Conservation (phyloP, 2,797 vertebrate genomes). For the Ctenopoma kingsleyae region DNA sequence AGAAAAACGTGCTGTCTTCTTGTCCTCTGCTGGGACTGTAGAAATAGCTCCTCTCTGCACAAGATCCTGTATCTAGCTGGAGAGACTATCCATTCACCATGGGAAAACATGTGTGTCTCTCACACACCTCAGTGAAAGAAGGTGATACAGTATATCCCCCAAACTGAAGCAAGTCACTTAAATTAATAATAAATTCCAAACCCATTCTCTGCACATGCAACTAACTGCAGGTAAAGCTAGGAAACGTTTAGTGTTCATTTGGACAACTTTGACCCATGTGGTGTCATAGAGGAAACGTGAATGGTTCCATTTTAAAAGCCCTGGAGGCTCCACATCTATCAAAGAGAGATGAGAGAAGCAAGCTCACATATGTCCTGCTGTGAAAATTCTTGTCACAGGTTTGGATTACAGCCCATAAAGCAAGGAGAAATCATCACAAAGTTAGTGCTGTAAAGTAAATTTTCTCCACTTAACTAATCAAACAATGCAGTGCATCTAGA, state of each 20-base stretch:
- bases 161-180: background rate
- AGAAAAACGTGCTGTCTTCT: background rate
- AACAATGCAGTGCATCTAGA: background rate
- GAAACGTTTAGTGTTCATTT: too few species aligned
- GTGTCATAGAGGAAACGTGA: too few species aligned
- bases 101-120: background rate
- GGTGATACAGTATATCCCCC: background rate
- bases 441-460: too few species aligned
- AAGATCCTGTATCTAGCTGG: background rate
- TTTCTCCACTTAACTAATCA: background rate
- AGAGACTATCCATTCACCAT: background rate
- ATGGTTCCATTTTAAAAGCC: too few species aligned
- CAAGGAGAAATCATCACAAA: slow-evolving; percentile 8
- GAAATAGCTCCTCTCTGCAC: slow-evolving; percentile 6
- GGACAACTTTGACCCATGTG: too few species aligned
- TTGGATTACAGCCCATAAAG: slow-evolving; percentile 31
- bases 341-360: too few species aligned
- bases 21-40: background rate
- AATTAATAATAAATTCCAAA: too few species aligned
- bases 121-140: background rate
- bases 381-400: slow-evolving; percentile 5
- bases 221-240: too few species aligned
- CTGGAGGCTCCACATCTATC: too few species aligned
- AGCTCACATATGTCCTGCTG: slow-evolving; percentile 17
- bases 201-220: too few species aligned